Base-by-base conservation (phyloP, 2,113 vertebrate genomes). In the Lagenorhynchus albirostris region DNA sequence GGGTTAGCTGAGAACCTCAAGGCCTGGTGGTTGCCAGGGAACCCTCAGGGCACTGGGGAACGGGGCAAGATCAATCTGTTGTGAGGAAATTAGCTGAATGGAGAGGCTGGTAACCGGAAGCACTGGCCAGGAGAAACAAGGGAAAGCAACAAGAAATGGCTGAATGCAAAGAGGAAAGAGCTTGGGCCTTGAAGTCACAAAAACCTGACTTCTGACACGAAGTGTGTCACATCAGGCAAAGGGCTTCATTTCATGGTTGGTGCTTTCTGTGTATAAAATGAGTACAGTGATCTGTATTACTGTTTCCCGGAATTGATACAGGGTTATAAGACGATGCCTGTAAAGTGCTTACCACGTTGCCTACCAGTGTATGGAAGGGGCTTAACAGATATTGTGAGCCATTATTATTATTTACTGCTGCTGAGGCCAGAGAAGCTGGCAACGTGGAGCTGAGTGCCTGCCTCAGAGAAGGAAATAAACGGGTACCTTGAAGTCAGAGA, bases 171-270 rank as follows among this genome's bases (percentile, higher is more conserved):
- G 60, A 73, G 11, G 15, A 93, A 92, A 91, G 91, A 88, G 11
- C 47, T 92, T 74, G 58, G 79, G n/a, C 74, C 70, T 91, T 91
- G 63, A 94, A 91, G 62, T 97, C 81, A 71, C 77, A 23, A 63
- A 95, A 85, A 38, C 41, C 91, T 73, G 77, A 89, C 74, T 92
- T 85, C 29, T 62, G 84, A 95, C 83, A 58, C 20, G 79, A 68
- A 77, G 41, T 33, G 41, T 65, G 74, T 87, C 74, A 41, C 62
- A n/a, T 87, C 25, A 71, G 79, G 77, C 41, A 55, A 97, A 68
- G 70, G 70, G 47, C 50, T 76, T 80, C 14, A 31, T 82, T 62
- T 71, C 89, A 58, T 33, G 50, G 20, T 77, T 88, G 41, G 65
- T 53, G 77, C 26, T 85, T 79, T 87, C 36, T 26, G 20, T 29